Base-by-base conservation (phyloP, 2,797 vertebrate species). In the Myiothlypis coronata region DNA sequence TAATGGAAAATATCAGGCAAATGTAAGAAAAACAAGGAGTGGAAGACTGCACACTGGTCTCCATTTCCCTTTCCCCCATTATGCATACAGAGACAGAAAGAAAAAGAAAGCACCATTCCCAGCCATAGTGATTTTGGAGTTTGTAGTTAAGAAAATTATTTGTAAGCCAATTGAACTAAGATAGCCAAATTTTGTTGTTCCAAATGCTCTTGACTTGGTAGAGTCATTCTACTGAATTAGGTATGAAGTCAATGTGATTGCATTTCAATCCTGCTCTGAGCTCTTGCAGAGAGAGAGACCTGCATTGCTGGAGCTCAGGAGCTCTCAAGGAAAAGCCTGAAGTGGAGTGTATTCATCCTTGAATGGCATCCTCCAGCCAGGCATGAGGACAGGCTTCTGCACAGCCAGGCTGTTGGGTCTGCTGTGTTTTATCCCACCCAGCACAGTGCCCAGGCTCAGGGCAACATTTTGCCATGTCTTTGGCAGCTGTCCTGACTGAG, bases 1-100 rank as follows among this genome's bases (percentile, higher is more conserved):
- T 93, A 91, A 89, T 90, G 94, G 93, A 93, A 96, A 96, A 97
- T 90, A 85, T 53, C 64, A 93, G 90, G 93, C 60, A 91, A 94
- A 93, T 44, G 24, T 60, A 91, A 79, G 83, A 94, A 94, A 64
- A 96, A 94, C 77, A 96, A 82, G 56, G 68, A 95, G 52, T 80
- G 30, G 35, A 79, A 88, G 47, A 87, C 46, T 84, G 60, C 34
- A 68, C 46, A 57, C 34, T 55, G 83, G 64, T 52, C 75, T 93
- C 81, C 46, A 56, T 74, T 96, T 95, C 88, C 93, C 59, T 89
- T 95, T 94, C 23, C 15, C 22, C 12, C 32, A 8, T 81, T 88
- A 72, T 6, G 22, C 24, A 43, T 44, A 76, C 59, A 81, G 52
- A 81, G 39, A 32, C 39, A 83, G 74, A 87, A 65, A 80, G 34